Percentiles rank a stretch among this genome's conserved stretches.
Evolutionary conservation across 1,140 invertebrate genomes (phyloP).

Genomic region (Atta colombica): DNA sequence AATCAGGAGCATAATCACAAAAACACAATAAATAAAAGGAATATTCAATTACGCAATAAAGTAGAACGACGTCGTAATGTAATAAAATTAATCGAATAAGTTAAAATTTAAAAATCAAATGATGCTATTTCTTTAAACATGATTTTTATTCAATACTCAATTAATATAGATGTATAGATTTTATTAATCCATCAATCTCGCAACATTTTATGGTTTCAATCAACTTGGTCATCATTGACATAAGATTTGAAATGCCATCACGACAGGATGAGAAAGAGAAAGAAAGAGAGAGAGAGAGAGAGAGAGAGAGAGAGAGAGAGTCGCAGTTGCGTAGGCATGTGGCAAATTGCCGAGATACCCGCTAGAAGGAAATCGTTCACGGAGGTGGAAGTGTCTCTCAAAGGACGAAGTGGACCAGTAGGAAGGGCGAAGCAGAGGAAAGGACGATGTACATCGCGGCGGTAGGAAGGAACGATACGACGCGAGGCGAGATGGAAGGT

Average conservation of each 20-base stretch:
- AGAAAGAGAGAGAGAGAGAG: conserved; percentile 56
- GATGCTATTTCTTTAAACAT: not conserved
- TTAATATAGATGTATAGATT: conserved; percentile 32
- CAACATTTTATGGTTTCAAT: conserved; percentile 11
- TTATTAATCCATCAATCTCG: conserved; percentile 43
- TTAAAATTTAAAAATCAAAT: too few species aligned
- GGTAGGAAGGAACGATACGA: conserved; percentile 21
- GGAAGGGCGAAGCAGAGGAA: conserved; percentile 50
- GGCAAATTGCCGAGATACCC: conserved; percentile 82
- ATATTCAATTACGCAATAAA: too few species aligned
- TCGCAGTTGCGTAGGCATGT: conserved; percentile 77
- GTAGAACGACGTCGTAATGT: too few species aligned
- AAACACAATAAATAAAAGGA: too few species aligned
- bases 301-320: conserved; percentile 57
- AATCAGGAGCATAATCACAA: too few species aligned
- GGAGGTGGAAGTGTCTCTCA: conserved; percentile 76
- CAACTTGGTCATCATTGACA: conserved; percentile 50
- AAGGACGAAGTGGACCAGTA: conserved; percentile 62
- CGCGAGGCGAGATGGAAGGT: conserved; percentile 61
- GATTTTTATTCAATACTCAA: not conserved
- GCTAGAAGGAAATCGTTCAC: conserved; percentile 69
- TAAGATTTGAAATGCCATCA: conserved; percentile 37
- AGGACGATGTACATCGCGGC: conserved; percentile 33
- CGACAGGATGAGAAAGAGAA: conserved; percentile 47
- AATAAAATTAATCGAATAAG: too few species aligned